Percentiles rank a stretch among this genome's conserved stretches.
These are phyloP conservation scores for Aphis gossypii DNA, from an alignment of 1,140 invertebrate genomes.

Conservation along the genomic window DNA sequence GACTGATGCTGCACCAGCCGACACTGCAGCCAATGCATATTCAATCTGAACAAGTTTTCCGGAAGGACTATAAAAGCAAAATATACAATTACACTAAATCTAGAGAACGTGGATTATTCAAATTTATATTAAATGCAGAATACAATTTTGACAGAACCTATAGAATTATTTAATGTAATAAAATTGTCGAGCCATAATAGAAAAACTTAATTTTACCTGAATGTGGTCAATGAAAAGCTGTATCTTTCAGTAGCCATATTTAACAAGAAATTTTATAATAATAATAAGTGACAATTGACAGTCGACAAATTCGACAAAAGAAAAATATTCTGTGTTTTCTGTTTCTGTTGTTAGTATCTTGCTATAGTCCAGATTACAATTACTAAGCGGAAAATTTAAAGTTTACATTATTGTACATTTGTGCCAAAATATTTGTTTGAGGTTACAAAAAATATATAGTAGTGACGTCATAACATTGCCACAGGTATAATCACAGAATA, in stretches of 20 bases:
- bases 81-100: background rate
- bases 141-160: background rate
- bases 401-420: conserved; percentile 18
- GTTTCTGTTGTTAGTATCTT: background rate
- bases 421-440: conserved; percentile 24
- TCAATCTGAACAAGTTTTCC: conserved; percentile 99
- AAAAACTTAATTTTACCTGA: conserved; percentile 76
- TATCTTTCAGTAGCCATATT: conserved; percentile 95
- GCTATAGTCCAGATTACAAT: background rate
- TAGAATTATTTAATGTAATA: background rate
- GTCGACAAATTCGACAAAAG: too few relatives aligned
- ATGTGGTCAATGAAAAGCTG: conserved; percentile 98
- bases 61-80: conserved; percentile 82
- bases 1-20: conserved; percentile 97
- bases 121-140: background rate
- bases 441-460: background rate
- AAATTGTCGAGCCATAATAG: background rate
- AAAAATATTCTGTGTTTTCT: too few relatives aligned
- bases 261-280: conserved; percentile 49
- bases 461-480: background rate
- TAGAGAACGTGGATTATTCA: background rate
- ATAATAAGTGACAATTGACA: background rate
- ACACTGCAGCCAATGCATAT: conserved; percentile 98
- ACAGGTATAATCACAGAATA: too few relatives aligned
- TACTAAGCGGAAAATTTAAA: conserved; percentile 55